A percentile compares a stretch with the other conserved stretches of the same genome.
These are phyloP conservation scores for Mycalesis mineus DNA, from an alignment of 2,888 invertebrate species.

Conservation along the genomic window DNA sequence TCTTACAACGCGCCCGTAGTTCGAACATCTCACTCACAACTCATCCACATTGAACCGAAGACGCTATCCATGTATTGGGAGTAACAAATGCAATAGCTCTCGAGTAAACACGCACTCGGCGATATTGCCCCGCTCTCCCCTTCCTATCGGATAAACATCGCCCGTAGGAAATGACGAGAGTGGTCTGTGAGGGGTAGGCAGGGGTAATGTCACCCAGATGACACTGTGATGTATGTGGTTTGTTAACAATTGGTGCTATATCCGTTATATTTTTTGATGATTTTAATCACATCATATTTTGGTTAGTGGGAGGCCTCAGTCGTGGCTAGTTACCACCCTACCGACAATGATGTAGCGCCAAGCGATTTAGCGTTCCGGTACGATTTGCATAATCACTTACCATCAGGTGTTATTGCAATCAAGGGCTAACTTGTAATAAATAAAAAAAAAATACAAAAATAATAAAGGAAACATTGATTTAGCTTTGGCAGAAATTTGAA, in stretches of 20 bases:
- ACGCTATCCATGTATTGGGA: slow-evolving; percentile 18
- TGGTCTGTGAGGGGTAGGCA: slow-evolving; percentile 38
- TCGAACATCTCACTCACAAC: not conserved
- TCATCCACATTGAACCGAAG: slow-evolving; percentile 1
- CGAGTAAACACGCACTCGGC: slow-evolving; percentile 52
- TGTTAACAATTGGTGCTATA: not conserved
- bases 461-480: no score
- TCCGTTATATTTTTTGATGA: no score
- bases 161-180: slow-evolving; percentile 73
- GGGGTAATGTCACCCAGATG: slow-evolving; percentile 24
- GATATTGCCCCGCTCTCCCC: slow-evolving; percentile 43
- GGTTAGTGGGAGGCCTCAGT: no score
- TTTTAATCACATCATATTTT: no score
- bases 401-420: no score
- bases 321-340: no score
- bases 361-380: no score
- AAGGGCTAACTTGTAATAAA: no score
- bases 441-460: no score
- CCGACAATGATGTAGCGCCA: no score
- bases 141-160: slow-evolving; percentile 56
- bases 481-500: no score
- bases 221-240: slow-evolving; percentile 22
- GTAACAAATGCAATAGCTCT: slow-evolving; percentile 53
- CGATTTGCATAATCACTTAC: no score
- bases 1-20: not conserved